phyloP scores from a whole-genome alignment of 2,797 vertebrate genomes.

The Brotula barbata region DNA sequence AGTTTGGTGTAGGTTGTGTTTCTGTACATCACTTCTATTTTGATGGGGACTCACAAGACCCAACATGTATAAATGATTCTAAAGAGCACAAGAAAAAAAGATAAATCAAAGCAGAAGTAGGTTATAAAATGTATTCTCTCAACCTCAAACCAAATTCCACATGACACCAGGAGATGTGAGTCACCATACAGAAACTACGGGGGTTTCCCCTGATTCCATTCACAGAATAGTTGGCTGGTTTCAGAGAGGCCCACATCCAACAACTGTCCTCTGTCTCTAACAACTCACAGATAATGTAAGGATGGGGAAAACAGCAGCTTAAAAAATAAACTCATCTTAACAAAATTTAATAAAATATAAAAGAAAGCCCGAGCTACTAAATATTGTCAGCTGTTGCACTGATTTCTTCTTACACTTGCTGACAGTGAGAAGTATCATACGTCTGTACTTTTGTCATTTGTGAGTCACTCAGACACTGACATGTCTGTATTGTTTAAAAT shows the following conservation, averaged over 20 bases:
- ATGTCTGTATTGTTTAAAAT: not conserved
- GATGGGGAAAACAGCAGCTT: conserved; percentile 24
- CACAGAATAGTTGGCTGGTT: conserved; percentile 64
- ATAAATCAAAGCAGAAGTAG: conserved; percentile 69
- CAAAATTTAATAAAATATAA: not conserved
- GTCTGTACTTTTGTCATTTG: not conserved
- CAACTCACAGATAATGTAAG: conserved; percentile 34
- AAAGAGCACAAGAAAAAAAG: conserved; percentile 28
- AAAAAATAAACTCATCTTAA: not conserved
- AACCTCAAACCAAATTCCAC: conserved; percentile 74
- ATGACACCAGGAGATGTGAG: conserved; percentile 73
- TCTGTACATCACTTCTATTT: conserved; percentile 56
- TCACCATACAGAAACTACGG: conserved; percentile 72
- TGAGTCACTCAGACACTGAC: not conserved
- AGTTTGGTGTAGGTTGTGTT: conserved; percentile 22
- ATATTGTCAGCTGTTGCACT: no score
- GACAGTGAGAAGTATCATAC: no score
- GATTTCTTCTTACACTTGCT: no score
- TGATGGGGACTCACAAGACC: conserved; percentile 67
- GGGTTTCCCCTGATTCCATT: conserved; percentile 72
- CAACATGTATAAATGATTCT: conserved; percentile 50
- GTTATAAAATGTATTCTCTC: conserved; percentile 52
- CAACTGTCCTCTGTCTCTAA: conserved; percentile 42
- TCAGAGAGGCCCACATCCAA: conserved; percentile 54
- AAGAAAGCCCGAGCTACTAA: no score